These are phyloP conservation scores for Gymnothorax javanicus DNA, from an alignment of 2,797 vertebrate genomes.

Conservation along the genomic window DNA sequence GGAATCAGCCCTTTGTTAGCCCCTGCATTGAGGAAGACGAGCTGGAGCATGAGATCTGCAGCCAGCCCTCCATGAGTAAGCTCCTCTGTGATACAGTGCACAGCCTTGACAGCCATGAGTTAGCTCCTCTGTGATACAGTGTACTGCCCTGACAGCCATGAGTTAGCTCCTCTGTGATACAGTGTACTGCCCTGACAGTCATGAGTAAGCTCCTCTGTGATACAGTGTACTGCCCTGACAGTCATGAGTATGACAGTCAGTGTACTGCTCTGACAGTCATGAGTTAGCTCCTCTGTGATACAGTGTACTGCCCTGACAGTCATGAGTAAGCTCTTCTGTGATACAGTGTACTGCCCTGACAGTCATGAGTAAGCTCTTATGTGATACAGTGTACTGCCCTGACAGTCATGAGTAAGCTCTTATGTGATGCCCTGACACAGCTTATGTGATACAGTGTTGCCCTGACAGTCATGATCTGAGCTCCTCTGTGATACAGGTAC, in stretches of 20 bases:
- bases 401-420: not conserved
- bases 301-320: not conserved
- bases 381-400: not conserved
- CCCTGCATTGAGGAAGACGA: constrained; percentile 86
- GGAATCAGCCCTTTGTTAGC: constrained; percentile 67
- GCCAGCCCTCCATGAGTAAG: constrained; percentile 91
- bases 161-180: not conserved
- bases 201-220: not conserved
- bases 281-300: not conserved
- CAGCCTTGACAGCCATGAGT: not conserved
- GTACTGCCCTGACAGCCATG: not conserved
- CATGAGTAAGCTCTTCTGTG: not conserved
- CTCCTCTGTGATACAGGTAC: too few relatives aligned
- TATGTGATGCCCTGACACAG: not conserved
- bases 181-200: not conserved
- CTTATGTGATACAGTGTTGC: not conserved
- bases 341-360: not conserved
- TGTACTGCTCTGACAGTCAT: not conserved
- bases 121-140: not conserved
- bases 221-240: not conserved
- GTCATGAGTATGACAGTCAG: too few relatives aligned
- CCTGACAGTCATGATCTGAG: too few relatives aligned
- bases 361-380: not conserved
- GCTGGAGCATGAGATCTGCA: constrained; percentile 86
- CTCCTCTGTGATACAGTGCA: constrained; percentile 16